Evolutionary conservation across 1,140 invertebrate species (phyloP).

Genomic region (Drosophila punjabiensis): DNA sequence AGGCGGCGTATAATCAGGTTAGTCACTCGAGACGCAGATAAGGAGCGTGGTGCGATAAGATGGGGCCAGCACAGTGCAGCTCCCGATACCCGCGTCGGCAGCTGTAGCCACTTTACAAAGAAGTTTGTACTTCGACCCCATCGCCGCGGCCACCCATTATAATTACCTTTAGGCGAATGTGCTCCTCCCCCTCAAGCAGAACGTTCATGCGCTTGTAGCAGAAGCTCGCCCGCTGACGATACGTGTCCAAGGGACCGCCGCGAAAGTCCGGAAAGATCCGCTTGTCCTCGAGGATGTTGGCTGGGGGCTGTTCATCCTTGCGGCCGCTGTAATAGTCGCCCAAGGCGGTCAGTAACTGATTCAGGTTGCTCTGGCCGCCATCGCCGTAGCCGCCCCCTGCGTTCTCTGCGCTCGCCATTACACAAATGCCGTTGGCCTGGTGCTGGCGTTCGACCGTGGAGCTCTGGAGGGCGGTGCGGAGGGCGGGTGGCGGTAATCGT

Average conservation of each 20-base stretch:
- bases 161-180: constrained; percentile 87
- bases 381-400: constrained; percentile 5
- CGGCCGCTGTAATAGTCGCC: constrained; percentile 48
- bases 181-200: constrained; percentile 88
- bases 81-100: constrained; percentile 18
- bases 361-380: constrained; percentile 10
- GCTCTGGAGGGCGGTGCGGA: not conserved
- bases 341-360: constrained; percentile 23
- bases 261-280: constrained; percentile 87
- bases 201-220: constrained; percentile 93
- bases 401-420: constrained; percentile 31
- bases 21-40: constrained; percentile 30
- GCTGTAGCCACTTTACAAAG: constrained; percentile 18
- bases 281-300: constrained; percentile 73
- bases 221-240: constrained; percentile 92
- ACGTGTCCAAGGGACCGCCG: constrained; percentile 90
- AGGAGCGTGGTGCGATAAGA: constrained; percentile 17
- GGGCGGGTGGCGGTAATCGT: not conserved
- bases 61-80: constrained; percentile 5
- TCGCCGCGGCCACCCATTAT: not conserved
- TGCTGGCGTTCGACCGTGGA: not conserved
- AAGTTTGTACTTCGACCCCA: constrained; percentile 48
- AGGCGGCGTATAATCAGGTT: constrained; percentile 25
- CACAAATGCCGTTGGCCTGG: not conserved
- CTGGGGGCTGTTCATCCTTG: constrained; percentile 18